A percentile compares a stretch with the other conserved stretches of the same genome.
Conservation (phyloP, 2,888 invertebrate genomes). For the Eubasilissa splendida region DNA sequence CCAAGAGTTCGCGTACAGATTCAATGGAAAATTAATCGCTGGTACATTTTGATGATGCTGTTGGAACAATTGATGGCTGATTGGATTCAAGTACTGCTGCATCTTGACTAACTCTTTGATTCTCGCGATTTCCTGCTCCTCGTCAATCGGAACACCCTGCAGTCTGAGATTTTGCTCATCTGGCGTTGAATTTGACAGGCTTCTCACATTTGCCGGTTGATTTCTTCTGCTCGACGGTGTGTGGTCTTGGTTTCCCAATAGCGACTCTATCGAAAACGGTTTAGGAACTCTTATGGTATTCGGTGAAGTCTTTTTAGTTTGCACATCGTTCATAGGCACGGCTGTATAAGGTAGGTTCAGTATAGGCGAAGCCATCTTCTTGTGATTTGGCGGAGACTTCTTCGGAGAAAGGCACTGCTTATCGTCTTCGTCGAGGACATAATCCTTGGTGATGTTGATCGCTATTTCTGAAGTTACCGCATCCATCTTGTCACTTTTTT, state of each 20-base stretch:
- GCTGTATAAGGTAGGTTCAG: slow-evolving; percentile 32
- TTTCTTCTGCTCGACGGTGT: slow-evolving; percentile 38
- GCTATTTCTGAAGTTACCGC: slow-evolving; percentile 4
- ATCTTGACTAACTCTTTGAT: slow-evolving; percentile 67
- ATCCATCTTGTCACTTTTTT: slow-evolving; percentile 43
- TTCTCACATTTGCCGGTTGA: slow-evolving; percentile 44
- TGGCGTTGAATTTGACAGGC: slow-evolving; percentile 3
- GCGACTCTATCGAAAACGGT: slow-evolving; percentile 77
- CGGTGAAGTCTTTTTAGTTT: slow-evolving; percentile 40
- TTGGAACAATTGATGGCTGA: slow-evolving; percentile 63
- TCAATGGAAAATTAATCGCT: slow-evolving; percentile 66
- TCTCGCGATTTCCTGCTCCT: slow-evolving; percentile 65
- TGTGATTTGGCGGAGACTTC: neutral
- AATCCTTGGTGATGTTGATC: slow-evolving; percentile 2
- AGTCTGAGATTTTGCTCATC: slow-evolving; percentile 61
- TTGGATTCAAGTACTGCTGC: slow-evolving; percentile 68
- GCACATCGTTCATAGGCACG: slow-evolving; percentile 11
- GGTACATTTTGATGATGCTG: slow-evolving; percentile 65
- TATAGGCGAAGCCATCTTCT: slow-evolving; percentile 43
- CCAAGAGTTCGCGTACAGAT: slow-evolving; percentile 71
- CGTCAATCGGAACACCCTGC: slow-evolving; percentile 61
- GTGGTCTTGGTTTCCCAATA: slow-evolving; percentile 67
- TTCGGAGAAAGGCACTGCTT: slow-evolving; percentile 20
- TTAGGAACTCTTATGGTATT: slow-evolving; percentile 70
- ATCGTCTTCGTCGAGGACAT: neutral